Base-by-base conservation (phyloP, 2,888 invertebrate genomes). In the Pseudoips prasinana region DNA sequence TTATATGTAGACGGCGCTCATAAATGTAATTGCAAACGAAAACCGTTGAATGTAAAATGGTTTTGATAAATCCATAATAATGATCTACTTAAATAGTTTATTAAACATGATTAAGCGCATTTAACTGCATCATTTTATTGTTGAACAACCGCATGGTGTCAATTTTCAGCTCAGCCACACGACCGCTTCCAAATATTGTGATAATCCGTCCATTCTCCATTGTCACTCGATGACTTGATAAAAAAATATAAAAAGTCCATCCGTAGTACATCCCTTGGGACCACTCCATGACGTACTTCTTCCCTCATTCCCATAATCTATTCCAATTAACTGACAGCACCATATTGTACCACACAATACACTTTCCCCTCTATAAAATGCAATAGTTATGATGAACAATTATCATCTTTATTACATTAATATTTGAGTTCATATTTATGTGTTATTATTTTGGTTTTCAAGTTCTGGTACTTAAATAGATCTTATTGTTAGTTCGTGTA, bases 241-340 rank as follows among this genome's bases (percentile, higher is more conserved):
- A 88, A 88, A 77, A 85, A 79, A 63, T 70, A 72, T 66, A 72
- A 74, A 79, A 73, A 61, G 71, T 66, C 47, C 62, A 57, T 49
- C 51, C 63, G 51, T 54, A 45, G 46, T 46, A 39, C 73, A 69
- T 81, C 87, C 87, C 84, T 50, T 64, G 76, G 74, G 83, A 73
- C 66, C 69, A 72, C 73, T 77, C 73, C 52, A 65, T 58, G 56
- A 50, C 59, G 57, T 59, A 69, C 72, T 69, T 69, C 72, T 76
- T 80, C 81, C 75, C 81, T 81, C 66, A 81, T 86, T 88, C 88
- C 87, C 87, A 88, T 87, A 86, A 88, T 88, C 88, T 88, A 88
- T 88, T 87, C 87, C 87, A 88, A 88, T 88, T 87, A 88, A 88
- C 84, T 88, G 88, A 88, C 88, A 88, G 86, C 74, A 70, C 76